Conservation (phyloP, 2,797 vertebrate species). For the Coreius guichenoti region DNA sequence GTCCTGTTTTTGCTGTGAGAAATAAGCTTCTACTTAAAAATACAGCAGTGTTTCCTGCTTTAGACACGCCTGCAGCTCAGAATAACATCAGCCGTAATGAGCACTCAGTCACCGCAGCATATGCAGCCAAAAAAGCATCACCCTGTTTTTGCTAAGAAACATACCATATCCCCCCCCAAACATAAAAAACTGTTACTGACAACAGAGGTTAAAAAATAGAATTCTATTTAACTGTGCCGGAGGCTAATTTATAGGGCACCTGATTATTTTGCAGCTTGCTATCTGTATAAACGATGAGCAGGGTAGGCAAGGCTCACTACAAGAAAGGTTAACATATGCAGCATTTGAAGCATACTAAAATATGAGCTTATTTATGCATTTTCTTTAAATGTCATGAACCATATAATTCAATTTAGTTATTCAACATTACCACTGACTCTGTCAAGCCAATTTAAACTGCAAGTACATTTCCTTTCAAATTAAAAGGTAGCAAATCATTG, state of each 20-base stretch:
- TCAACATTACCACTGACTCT: not conserved
- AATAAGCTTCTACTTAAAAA: constrained; percentile 92
- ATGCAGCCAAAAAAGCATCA: constrained; percentile 72
- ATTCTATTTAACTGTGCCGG: constrained; percentile 63
- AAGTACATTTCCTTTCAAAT: not conserved
- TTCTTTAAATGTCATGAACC: not conserved
- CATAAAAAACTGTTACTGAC: constrained; percentile 26
- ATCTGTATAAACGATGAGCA: not conserved
- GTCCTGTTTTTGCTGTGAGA: constrained; percentile 86
- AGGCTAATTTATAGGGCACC: constrained; percentile 49
- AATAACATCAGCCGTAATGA: constrained; percentile 96
- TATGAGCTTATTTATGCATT: not conserved
- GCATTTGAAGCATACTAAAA: constrained; percentile 2
- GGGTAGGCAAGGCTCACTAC: not conserved
- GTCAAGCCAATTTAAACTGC: not conserved
- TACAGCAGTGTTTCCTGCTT: constrained; percentile 96
- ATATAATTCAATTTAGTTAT: constrained; percentile 17
- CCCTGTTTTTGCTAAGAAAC: constrained; percentile 78
- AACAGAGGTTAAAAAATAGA: constrained; percentile 48
- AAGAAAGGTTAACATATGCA: constrained; percentile 32
- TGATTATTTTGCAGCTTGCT: constrained; percentile 35
- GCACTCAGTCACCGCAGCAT: constrained; percentile 80
- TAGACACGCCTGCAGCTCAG: constrained; percentile 92
- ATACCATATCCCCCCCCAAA: constrained; percentile 37
- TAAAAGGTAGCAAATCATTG: not conserved